Evolutionary conservation across 30 jellyfish, hydroid and myxozoan genomes (phyloP).

Genomic region (Kudoa iwatai): DNA sequence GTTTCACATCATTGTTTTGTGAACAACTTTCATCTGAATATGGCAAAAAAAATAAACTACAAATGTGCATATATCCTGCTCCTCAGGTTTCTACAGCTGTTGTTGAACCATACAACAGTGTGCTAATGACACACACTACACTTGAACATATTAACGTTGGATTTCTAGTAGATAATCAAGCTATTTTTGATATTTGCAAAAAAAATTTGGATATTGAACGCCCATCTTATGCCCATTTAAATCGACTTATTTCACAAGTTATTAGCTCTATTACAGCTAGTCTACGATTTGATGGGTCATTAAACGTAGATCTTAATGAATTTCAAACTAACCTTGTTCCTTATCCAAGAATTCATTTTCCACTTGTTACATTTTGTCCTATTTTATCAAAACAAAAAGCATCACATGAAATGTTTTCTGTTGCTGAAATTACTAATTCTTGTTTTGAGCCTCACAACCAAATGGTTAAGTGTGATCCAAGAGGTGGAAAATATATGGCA

Average conservation of each 20-base stretch:
- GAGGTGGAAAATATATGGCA: not conserved
- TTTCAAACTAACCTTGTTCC: not conserved
- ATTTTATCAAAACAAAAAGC: not conserved
- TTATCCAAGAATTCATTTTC: not conserved
- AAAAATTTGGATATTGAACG: not conserved
- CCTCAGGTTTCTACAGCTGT: not conserved
- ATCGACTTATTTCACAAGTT: not conserved
- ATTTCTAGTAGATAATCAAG: not conserved
- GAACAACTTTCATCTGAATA: not conserved
- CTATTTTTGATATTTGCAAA: not conserved
- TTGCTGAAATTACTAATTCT: not conserved
- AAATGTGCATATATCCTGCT: not conserved
- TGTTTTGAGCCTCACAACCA: not conserved
- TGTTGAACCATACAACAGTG: not conserved
- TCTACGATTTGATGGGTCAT: not conserved
- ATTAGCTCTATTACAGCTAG: not conserved
- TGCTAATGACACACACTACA: not conserved
- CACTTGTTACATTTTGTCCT: not conserved
- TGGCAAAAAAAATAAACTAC: not conserved
- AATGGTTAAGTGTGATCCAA: too few species aligned
- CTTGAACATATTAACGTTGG: not conserved
- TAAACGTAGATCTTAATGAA: not conserved
- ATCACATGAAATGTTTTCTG: not conserved
- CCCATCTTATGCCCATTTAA: not conserved
- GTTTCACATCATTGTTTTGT: not conserved